Base-by-base conservation (phyloP, 2,888 invertebrate species). In the Heliconius hortense region DNA sequence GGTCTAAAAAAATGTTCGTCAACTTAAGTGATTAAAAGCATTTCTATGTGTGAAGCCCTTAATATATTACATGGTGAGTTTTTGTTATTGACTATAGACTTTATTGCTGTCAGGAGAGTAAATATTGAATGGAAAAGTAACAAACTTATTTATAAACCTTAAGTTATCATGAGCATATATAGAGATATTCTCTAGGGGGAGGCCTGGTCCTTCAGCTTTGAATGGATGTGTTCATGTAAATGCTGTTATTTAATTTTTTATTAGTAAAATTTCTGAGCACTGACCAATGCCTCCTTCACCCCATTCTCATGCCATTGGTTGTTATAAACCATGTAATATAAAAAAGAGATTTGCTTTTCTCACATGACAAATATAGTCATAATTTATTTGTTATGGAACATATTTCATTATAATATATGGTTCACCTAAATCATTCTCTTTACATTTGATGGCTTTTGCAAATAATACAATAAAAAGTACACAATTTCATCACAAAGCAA, bases 1-100 rank as follows among this genome's bases (percentile, higher is more conserved):
- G 28, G 56, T 31, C 13, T 18, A 15, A 35, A 69, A n/a, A 56
- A 69, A 69, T 35, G 0, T 15, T 56, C n/a, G 5, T 28, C n/a
- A 69, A 39, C 56, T 56, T n/a, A 56, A 69, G 28, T 31, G 69
- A 56, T 69, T 69, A 69, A 24, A 66, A 64, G 11, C 21, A 31
- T 28, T 53, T 68, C 28, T 69, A 53, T 21, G 18, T 31, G 69
- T 24, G 39, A 66, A 43, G n/a, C 31, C 21, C 31, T 56, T 69
- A 28, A 56, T 15, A 69, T 69, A 69, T 69, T 69, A 56, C 69
- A 69, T 15, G 31, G n/a, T 35, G 56, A 69, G n/a, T 39, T 66
- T 39, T 35, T 64, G 0, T 11, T 11, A 35, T 64, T 66, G 39
- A 5, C n/a, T 64, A 64, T n/a, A 35, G 10, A 2, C n/a, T 64